These are phyloP conservation scores for Craniophora ligustri DNA, from an alignment of 2,888 invertebrate genomes.

Conservation along the genomic window DNA sequence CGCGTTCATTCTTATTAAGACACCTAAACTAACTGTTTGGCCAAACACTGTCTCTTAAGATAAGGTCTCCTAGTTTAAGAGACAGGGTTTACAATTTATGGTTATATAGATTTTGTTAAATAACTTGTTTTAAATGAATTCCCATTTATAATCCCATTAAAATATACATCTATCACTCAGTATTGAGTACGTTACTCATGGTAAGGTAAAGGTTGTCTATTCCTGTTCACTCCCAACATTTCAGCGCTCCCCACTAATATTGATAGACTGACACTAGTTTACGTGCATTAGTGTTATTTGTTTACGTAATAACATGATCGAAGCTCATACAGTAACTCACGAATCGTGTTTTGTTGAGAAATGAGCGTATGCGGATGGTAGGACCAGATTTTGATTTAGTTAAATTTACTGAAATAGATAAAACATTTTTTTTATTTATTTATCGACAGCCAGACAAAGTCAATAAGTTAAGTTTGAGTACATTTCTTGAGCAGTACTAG, in stretches of 20 bases:
- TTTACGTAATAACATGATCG: slow-evolving; percentile 13
- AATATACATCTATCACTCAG: neutral
- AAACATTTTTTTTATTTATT: too few species aligned
- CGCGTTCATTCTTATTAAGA: too few species aligned
- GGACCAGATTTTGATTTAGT: neutral
- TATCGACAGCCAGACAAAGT: too few species aligned
- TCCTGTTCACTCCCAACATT: slow-evolving; percentile 16
- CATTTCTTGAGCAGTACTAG: too few species aligned
- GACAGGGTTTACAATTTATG: too few species aligned
- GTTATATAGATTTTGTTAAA: too few species aligned
- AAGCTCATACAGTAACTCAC: slow-evolving; percentile 5
- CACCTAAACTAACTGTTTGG: too few species aligned
- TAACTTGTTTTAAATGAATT: too few species aligned
- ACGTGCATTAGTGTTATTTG: slow-evolving; percentile 24
- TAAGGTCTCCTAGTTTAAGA: too few species aligned
- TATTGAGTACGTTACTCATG: slow-evolving; percentile 2
- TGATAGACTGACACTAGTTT: slow-evolving; percentile 44
- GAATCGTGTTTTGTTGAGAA: neutral
- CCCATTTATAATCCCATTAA: neutral
- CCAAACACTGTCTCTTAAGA: too few species aligned
- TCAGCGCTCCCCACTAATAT: slow-evolving; percentile 30
- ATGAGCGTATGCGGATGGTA: neutral
- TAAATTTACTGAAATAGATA: too few species aligned
- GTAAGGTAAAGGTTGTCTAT: slow-evolving; percentile 20
- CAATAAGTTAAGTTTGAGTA: too few species aligned